Evolutionary conservation across 2,888 invertebrate species (phyloP), one percentile per base, ranked within the genome.

Genomic region (Thecophora atra): DNA sequence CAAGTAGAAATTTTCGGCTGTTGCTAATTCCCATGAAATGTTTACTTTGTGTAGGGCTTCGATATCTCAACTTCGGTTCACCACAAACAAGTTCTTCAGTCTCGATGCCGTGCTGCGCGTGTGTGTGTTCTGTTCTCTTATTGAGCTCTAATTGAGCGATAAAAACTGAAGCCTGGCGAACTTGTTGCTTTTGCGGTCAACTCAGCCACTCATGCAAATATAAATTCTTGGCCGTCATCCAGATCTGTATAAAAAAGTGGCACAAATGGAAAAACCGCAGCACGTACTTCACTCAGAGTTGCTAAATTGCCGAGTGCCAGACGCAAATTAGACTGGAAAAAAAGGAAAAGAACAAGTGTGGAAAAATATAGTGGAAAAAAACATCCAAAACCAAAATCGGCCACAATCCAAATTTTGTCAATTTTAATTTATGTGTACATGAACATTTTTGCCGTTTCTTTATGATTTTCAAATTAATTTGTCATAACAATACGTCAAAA

Each of bases 61-160:
- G 47, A 5, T 11, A 47, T 47, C 17, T 47, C 15, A 60, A 28
- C 8, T 28, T 58, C 2, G 58, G 60, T n/a, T 60, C 15, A 60
- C 60, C 60, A n/a, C 60, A 60, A 60, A 60, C 60, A 6, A 58
- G 28, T 24, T 2, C 42, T 37, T 63, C 1, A 42, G 1, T 3
- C 17, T 37, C 4, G 3, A 60, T 4, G 21, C 21, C 42, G 11
- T 21, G 37, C 42, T 19, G 15, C 63, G 13, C 21, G 5, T 51
- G n/a, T n/a, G n/a, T n/a, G n/a, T 21, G 7, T 21, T 11, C 54
- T 11, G 21, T 54, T 21, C 54, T 15, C 54, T 1, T 21, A 11
- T 21, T 62, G 6, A 52, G n/a, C 65, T 52, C 51, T 65, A 65
- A 65, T 65, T 65, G 65, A 52, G 65, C 24, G 52, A 51, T 26